These are phyloP conservation scores for Limnodromus scolopaceus DNA, from an alignment of 2,797 vertebrate genomes.

Conservation along the genomic window DNA sequence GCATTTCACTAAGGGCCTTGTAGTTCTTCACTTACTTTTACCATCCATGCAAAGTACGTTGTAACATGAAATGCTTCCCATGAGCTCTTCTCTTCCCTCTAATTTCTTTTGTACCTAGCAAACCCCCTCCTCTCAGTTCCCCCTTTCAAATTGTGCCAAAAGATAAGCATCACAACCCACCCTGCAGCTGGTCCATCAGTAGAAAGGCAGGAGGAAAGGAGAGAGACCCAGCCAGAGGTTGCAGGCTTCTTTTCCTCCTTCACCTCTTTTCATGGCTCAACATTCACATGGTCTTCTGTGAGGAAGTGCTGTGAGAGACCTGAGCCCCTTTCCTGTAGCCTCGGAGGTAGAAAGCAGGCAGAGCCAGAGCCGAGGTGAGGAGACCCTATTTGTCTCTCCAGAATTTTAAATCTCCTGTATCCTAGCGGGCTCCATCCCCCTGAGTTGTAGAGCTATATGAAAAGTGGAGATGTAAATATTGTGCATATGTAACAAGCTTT, in stretches of 20 bases:
- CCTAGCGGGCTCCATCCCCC: not conserved
- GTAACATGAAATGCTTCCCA: accelerated
- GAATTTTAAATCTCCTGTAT: not conserved
- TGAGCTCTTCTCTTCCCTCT: not conserved
- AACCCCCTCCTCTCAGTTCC: not conserved
- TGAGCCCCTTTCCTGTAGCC: not conserved
- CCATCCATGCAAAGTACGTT: not conserved
- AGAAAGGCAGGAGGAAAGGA: not conserved
- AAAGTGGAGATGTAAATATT: not conserved
- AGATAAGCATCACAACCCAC: not conserved
- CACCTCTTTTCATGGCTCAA: not conserved
- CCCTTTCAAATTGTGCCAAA: not conserved
- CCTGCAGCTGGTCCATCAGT: accelerated
- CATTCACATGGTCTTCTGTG: not conserved
- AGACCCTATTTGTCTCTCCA: not conserved
- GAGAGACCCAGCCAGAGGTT: accelerated
- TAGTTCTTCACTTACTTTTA: not conserved
- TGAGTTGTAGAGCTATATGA: not conserved
- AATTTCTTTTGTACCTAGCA: not conserved
- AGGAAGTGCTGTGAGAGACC: not conserved
- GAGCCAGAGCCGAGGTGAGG: not conserved
- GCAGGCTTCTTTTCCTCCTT: not conserved
- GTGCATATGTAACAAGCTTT: not conserved
- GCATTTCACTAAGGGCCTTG: not conserved
- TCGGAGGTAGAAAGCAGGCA: not conserved